phyloP scores from a whole-genome alignment of 1,140 invertebrate genomes.

The Choristoneura fumiferana region DNA sequence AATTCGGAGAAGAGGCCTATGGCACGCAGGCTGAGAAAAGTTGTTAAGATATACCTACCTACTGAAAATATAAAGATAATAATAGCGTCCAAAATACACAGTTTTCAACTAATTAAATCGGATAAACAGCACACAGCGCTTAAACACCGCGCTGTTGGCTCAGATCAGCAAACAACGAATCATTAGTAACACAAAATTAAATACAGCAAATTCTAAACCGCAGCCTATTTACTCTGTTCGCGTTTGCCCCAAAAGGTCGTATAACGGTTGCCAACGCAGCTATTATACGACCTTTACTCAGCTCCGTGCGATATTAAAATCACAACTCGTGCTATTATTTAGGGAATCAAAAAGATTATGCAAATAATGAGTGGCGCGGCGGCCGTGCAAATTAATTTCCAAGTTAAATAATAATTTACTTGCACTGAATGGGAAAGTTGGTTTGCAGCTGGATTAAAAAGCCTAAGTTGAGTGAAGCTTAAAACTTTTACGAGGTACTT shows the following conservation, averaged over 20 bases:
- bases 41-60: too few relatives aligned
- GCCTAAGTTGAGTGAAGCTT: too few relatives aligned
- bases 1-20: too few relatives aligned
- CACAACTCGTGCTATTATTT: constrained; percentile 10
- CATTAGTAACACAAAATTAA: background rate
- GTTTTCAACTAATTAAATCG: too few relatives aligned
- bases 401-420: constrained; percentile 15
- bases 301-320: background rate
- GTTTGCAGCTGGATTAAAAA: too few relatives aligned
- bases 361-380: constrained; percentile 5
- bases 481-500: too few relatives aligned
- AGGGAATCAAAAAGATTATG: constrained; percentile 15
- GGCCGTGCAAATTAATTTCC: constrained; percentile 5
- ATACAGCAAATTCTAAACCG: constrained; percentile 7
- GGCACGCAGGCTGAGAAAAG: too few relatives aligned
- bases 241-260: background rate
- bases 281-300: background rate
- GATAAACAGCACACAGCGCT: too few relatives aligned
- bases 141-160: background rate
- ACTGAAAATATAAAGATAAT: too few relatives aligned
- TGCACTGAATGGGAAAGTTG: background rate
- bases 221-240: background rate
- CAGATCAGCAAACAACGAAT: constrained; percentile 8
- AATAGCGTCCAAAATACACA: too few relatives aligned
- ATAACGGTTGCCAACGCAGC: background rate